Evolutionary conservation across 1,140 invertebrate genomes (phyloP).

Genomic region (Drosophila sturtevanti): DNA sequence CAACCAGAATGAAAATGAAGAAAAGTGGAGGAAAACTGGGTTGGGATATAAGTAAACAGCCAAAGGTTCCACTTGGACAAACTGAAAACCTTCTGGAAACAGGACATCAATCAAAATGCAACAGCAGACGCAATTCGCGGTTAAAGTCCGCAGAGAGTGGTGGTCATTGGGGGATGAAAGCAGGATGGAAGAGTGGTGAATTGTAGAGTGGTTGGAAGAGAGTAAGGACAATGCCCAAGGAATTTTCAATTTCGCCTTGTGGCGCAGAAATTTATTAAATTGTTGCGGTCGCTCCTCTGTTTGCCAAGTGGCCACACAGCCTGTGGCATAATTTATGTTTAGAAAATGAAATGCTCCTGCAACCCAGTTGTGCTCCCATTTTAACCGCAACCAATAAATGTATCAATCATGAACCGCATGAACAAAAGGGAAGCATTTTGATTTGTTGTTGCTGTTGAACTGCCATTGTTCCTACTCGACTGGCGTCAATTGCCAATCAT

Average conservation of each 20-base stretch:
- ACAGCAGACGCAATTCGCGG: conserved; percentile 12
- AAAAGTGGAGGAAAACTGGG: background rate
- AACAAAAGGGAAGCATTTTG: conserved; percentile 48
- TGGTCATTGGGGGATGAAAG: background rate
- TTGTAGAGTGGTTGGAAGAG: background rate
- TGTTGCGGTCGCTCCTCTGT: conserved; percentile 54
- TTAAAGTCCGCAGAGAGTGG: background rate
- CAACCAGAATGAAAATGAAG: conserved; percentile 46
- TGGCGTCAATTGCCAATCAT: conserved; percentile 40
- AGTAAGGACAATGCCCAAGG: conserved; percentile 20
- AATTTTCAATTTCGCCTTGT: conserved; percentile 75
- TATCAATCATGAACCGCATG: conserved; percentile 65
- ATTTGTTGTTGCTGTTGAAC: conserved; percentile 52
- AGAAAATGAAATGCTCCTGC: conserved; percentile 49
- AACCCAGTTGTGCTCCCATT: conserved; percentile 17
- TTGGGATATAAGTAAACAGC: conserved; percentile 59
- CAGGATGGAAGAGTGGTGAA: background rate
- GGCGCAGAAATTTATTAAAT: conserved; percentile 74
- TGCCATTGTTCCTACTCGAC: background rate
- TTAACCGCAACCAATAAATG: conserved; percentile 29
- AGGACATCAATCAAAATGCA: conserved; percentile 75
- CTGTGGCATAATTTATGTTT: conserved; percentile 67
- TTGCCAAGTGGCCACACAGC: conserved; percentile 33
- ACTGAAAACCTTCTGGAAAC: conserved; percentile 33
- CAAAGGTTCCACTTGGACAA: conserved; percentile 3